Base-by-base conservation (phyloP, 2,113 vertebrate genomes). In the Lasiurus cinereus region DNA sequence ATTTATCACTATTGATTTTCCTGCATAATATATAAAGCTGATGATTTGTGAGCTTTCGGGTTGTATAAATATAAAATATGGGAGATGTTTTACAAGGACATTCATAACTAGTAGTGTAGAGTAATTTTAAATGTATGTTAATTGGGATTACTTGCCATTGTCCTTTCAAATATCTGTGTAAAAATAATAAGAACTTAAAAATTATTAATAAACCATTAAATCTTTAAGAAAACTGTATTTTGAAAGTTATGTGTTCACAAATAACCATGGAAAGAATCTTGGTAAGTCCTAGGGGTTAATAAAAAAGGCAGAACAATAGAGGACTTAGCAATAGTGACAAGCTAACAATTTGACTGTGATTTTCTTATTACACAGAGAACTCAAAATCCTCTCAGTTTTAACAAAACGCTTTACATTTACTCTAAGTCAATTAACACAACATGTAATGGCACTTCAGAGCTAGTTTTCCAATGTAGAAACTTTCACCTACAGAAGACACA, bases 391-490 rank as follows among this genome's bases (percentile, higher is more conserved):
- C 18, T 66, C 6, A 77, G 2, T 7, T 93, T 93, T 84, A 73
- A 93, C 24, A 84, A 73, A 73, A 59, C 72, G 0, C 48, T 33
- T 95, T 94, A 76, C 14, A 80, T 56, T 80, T 83, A 36, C 29
- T 91, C 91, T 67, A 80, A 84, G 56, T 87, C 59, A 72, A 36
- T 82, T 56, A 39, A 78, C 83, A 88, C 14, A 52, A 50, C 6
- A 62, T 18, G 13, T 18, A 76, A 48, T 3, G 11, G 39, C 80
- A 80, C 46, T 19, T 85, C 89, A 74, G 39, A 89, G 6, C 11
- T 59, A 27, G 15, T 74, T 21, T 88, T 76, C 7, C 8, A 84
- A 7, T n/a, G 29, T 6, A 29, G 12, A 88, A 79, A 69, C 3
- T 29, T 73, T 31, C 16, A 22, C 59, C 29, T 8, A 29, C 6